phyloP scores from a whole-genome alignment of 2,797 vertebrate species.

The Phylloscopus collybita region DNA sequence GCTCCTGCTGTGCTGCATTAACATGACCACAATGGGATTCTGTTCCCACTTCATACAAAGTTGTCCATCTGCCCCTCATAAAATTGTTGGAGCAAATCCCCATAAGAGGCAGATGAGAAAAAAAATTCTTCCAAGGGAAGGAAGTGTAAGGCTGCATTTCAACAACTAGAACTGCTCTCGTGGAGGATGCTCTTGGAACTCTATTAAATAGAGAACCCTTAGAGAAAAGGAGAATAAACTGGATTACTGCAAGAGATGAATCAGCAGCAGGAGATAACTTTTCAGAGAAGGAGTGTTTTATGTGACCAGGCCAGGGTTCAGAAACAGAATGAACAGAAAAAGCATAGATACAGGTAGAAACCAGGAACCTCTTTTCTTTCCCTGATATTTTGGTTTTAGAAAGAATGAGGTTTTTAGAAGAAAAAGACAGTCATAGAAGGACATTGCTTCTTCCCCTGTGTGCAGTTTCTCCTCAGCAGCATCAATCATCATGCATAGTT shows the following conservation, averaged over 20 bases:
- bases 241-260: background rate
- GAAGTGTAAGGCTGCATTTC: background rate
- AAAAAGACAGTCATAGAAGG: background rate
- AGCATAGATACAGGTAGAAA: background rate
- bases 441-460: background rate
- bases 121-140: background rate
- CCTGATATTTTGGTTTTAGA: background rate
- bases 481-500: background rate
- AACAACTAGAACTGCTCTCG: background rate
- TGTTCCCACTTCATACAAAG: background rate
- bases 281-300: background rate
- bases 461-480: background rate
- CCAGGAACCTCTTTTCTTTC: background rate
- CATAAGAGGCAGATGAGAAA: background rate
- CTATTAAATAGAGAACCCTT: background rate
- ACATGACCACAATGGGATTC: accelerated
- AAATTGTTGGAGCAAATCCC: background rate
- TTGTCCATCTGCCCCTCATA: background rate
- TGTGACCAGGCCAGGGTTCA: background rate
- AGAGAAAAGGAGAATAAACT: background rate
- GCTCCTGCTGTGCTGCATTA: background rate
- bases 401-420: background rate
- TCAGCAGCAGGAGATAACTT: background rate
- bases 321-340: background rate
- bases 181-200: background rate